phyloP scores from a whole-genome alignment of 2,113 vertebrate genomes.

The Dipodomys stephensi region DNA sequence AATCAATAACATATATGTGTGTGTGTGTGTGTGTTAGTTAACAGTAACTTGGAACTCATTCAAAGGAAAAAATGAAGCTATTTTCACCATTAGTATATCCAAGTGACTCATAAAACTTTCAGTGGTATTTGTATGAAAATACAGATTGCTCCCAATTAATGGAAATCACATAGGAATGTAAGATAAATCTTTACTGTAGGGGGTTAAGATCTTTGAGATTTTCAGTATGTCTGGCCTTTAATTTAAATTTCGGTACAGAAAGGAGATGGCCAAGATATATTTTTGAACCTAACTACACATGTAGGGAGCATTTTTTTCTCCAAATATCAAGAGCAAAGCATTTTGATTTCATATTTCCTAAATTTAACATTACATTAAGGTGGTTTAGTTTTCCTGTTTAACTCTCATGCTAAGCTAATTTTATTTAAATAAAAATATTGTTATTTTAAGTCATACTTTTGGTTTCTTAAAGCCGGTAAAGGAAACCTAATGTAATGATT shows the following conservation, averaged over 20 bases:
- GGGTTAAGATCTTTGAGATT: constrained; percentile 66
- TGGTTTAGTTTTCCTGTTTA: constrained; percentile 15
- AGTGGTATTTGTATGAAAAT: constrained; percentile 73
- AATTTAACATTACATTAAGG: constrained; percentile 55
- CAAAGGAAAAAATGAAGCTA: constrained; percentile 64
- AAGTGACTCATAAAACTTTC: constrained; percentile 78
- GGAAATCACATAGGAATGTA: constrained; percentile 70
- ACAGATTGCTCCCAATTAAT: constrained; percentile 64
- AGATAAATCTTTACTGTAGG: constrained; percentile 63
- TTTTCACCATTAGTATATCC: constrained; percentile 79
- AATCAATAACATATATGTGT: constrained; percentile 47
- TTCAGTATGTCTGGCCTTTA: constrained; percentile 40
- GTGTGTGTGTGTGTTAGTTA: constrained; percentile 32
- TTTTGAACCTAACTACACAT: constrained; percentile 49
- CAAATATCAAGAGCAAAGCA: constrained; percentile 1
- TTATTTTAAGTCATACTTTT: constrained; percentile 33
- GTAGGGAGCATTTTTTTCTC: constrained; percentile 37
- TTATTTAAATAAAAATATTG: constrained; percentile 53
- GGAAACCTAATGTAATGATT: constrained; percentile 27
- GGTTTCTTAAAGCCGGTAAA: constrained; percentile 17
- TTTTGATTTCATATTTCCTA: constrained; percentile 24
- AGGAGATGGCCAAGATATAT: not conserved
- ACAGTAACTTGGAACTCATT: constrained; percentile 80
- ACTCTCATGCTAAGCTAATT: not conserved
- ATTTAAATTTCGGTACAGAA: constrained; percentile 60